Evolutionary conservation across 1,140 invertebrate genomes (phyloP), one percentile per base, ranked within the genome.

Genomic region (Trissolcus basalis): DNA sequence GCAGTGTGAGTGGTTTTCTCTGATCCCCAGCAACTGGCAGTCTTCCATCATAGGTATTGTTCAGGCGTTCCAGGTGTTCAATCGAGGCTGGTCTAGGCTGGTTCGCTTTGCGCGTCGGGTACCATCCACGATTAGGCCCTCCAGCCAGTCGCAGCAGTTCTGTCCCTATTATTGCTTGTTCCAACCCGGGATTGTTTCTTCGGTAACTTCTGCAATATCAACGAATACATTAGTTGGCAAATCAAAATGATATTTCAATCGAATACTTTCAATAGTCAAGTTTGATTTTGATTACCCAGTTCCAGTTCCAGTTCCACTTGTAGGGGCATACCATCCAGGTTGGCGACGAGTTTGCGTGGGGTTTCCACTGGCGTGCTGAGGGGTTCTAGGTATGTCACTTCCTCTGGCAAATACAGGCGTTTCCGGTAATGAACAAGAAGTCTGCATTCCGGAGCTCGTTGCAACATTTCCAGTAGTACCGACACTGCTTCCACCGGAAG

Each of bases 321-420:
- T 85, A 4, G 87, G 86, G 6, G 86, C 87, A 72, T 88, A 88
- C 86, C 87, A 87, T 36, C 86, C 86, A 47, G 86, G 86, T 67
- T 87, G 87, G 11, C 87, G 81, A 27, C 87, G 84, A 11, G 85
- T 82, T 45, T 88, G 87, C 10, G 86, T 85, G 0, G 85, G 81
- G 45, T 85, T 85, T 35, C 82, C 81, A n/a, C 69, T 16, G 6
- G 83, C 84, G 48, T 88, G 86, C 27, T 93, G 93, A 5, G 93
- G 93, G 8, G 93, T 94, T 63, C 93, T 89, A 0, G 93, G 93
- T 55, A 94, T 92, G 83, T 94, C 93, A 86, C 92, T 93, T 67
- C 94, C 94, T 73, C 94, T 89, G 9, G 93, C 93, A 84, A 95
- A 95, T 32, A 95, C 93, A 4, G 94, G 94, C 8, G 94, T 95